These are phyloP conservation scores for Temnothorax nylanderi DNA, from an alignment of 1,140 invertebrate genomes.

Conservation along the genomic window DNA sequence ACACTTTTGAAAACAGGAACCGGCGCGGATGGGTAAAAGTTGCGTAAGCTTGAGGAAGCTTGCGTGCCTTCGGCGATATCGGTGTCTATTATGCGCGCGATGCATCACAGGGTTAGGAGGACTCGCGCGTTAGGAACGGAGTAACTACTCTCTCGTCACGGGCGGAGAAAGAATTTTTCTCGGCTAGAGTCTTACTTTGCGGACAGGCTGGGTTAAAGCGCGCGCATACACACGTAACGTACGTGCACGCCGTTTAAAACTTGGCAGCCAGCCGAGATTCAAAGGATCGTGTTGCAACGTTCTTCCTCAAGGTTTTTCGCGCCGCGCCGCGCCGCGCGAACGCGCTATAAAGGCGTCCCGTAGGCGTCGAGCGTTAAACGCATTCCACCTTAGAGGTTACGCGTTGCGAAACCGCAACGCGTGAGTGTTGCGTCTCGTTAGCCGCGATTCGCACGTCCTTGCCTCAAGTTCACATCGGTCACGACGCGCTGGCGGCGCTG, in stretches of 20 bases:
- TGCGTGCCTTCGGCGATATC: conserved; percentile 33
- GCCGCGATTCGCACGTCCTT: conserved; percentile 83
- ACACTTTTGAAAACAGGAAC: neutral
- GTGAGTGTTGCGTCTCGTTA: conserved; percentile 81
- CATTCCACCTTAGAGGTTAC: conserved; percentile 86
- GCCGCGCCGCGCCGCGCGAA: conserved; percentile 39
- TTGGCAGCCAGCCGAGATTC: conserved; percentile 84
- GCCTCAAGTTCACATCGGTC: conserved; percentile 83
- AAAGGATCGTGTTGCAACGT: conserved; percentile 85
- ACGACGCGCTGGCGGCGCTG: conserved; percentile 43
- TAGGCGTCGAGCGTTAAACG: conserved; percentile 86
- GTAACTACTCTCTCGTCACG: conserved; percentile 41
- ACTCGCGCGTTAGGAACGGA: conserved; percentile 20
- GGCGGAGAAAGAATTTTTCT: conserved; percentile 53
- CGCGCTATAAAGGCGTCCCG: conserved; percentile 82
- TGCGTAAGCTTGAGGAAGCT: conserved; percentile 9
- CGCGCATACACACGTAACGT: conserved; percentile 10
- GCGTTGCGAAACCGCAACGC: conserved; percentile 80
- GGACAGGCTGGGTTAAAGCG: conserved; percentile 11
- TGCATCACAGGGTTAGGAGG: conserved; percentile 22
- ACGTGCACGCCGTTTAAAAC: conserved; percentile 75
- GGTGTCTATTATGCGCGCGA: conserved; percentile 21
- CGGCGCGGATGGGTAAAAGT: neutral
- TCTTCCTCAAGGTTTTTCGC: conserved; percentile 84
- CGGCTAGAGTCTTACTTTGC: neutral